Evolutionary conservation across 2,113 vertebrate species (phyloP).

Genomic region (Grammomys surdaster): DNA sequence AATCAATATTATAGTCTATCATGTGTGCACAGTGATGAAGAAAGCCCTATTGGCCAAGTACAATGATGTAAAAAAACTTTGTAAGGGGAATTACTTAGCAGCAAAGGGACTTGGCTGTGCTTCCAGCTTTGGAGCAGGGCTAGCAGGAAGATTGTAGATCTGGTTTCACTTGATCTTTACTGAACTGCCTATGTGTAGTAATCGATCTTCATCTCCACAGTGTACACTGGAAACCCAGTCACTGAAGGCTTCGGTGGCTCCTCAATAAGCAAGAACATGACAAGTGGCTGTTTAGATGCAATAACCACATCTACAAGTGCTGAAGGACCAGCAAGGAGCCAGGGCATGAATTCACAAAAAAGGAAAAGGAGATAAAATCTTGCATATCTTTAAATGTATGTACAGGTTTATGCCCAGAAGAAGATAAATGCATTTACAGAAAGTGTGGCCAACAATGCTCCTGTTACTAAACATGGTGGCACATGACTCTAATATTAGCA

Average conservation of each 20-base stretch:
- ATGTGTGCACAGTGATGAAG: neutral
- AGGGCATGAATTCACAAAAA: neutral
- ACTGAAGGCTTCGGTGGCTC: neutral
- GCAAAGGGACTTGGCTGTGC: neutral
- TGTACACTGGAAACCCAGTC: neutral
- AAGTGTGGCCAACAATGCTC: neutral
- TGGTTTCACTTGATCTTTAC: neutral
- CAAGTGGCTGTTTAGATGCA: neutral
- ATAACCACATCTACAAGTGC: neutral
- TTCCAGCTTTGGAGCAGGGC: slow-evolving; percentile 21
- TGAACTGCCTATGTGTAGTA: neutral
- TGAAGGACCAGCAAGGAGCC: neutral
- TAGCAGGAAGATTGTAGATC: neutral
- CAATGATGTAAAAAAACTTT: neutral
- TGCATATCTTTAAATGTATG: neutral
- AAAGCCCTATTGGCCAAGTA: neutral
- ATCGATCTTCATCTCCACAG: slow-evolving; percentile 19
- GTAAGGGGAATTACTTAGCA: neutral
- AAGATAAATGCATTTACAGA: slow-evolving; percentile 6
- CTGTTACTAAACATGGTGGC: neutral
- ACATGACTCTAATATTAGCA: neutral
- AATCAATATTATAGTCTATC: neutral
- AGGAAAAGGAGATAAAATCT: neutral
- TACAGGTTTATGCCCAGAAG: neutral
- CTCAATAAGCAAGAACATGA: neutral